Conservation (phyloP, 2,888 invertebrate species). For the Nephrocerus scutellatus region DNA sequence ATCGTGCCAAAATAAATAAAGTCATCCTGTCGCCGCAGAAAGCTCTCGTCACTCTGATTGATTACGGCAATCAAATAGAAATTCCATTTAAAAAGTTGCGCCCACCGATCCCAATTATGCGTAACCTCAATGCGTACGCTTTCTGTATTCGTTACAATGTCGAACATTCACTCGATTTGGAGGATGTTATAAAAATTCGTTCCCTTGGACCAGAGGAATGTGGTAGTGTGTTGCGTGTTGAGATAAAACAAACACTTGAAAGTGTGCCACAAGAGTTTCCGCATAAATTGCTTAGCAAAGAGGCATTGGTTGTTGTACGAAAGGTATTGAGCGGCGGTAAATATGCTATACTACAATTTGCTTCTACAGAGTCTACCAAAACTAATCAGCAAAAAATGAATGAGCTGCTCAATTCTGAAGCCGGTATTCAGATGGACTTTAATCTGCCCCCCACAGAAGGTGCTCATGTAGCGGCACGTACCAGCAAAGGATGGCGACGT, state of each 20-base stretch:
- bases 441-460: slow-evolving; percentile 19
- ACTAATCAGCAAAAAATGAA: slow-evolving; percentile 7
- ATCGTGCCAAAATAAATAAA: slow-evolving; percentile 25
- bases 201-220: slow-evolving; percentile 15
- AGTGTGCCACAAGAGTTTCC: slow-evolving; percentile 16
- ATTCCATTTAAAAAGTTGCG: slow-evolving; percentile 22
- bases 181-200: slow-evolving; percentile 22
- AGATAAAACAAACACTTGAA: too few relatives aligned
- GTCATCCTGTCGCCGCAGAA: slow-evolving; percentile 15
- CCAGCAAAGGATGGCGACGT: slow-evolving; percentile 24
- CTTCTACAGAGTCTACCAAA: not conserved
- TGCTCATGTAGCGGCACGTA: slow-evolving; percentile 23
- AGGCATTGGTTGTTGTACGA: slow-evolving; percentile 13
- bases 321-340: slow-evolving; percentile 23
- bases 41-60: slow-evolving; percentile 25
- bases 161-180: slow-evolving; percentile 23
- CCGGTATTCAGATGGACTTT: slow-evolving; percentile 11
- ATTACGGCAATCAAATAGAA: slow-evolving; percentile 28
- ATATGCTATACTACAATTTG: slow-evolving; percentile 20
- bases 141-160: slow-evolving; percentile 24
- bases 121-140: slow-evolving; percentile 28
- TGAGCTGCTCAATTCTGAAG: slow-evolving; percentile 16
- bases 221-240: slow-evolving; percentile 19
- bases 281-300: slow-evolving; percentile 14
- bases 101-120: slow-evolving; percentile 28